Percentiles rank a stretch among this genome's conserved stretches.
These are phyloP conservation scores for Cetoscarus ocellatus DNA, from an alignment of 2,797 vertebrate genomes.

Conservation along the genomic window DNA sequence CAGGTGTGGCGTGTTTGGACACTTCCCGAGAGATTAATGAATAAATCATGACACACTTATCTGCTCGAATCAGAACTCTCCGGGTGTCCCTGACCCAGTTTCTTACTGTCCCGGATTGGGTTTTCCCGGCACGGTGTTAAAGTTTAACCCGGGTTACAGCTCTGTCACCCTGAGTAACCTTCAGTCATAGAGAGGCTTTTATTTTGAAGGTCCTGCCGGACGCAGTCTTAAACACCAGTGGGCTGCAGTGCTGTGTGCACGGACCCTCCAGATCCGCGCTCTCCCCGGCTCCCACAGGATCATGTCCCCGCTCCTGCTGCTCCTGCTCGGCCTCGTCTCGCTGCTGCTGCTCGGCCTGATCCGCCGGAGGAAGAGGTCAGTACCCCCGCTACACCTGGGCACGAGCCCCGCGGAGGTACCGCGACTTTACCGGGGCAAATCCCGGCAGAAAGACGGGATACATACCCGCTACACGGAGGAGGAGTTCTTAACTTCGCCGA, in stretches of 20 bases:
- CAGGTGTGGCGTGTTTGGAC: no score
- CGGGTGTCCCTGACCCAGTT: no score
- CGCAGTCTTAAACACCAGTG: not conserved
- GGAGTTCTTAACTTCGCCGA: not conserved
- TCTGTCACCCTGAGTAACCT: not conserved
- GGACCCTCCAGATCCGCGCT: no score
- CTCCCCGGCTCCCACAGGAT: no score
- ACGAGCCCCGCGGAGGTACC: not conserved
- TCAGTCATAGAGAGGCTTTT: not conserved
- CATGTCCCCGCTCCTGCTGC: constrained; percentile 25
- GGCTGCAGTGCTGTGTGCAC: not conserved
- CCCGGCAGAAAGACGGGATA: not conserved
- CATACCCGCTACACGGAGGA: not conserved
- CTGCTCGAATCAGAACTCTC: no score
- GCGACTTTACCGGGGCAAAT: not conserved
- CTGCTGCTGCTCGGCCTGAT: constrained; percentile 9
- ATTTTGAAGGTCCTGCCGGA: constrained; percentile 1
- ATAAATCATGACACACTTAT: no score
- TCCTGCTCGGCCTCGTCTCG: constrained; percentile 9
- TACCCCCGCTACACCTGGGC: not conserved
- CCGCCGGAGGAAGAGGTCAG: constrained; percentile 22
- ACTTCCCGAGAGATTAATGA: no score
- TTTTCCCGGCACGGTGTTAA: no score
- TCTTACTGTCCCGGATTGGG: no score
- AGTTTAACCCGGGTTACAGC: not conserved